Evolutionary conservation across 1,140 invertebrate species (phyloP).

Genomic region (Camponotus vicinus): DNA sequence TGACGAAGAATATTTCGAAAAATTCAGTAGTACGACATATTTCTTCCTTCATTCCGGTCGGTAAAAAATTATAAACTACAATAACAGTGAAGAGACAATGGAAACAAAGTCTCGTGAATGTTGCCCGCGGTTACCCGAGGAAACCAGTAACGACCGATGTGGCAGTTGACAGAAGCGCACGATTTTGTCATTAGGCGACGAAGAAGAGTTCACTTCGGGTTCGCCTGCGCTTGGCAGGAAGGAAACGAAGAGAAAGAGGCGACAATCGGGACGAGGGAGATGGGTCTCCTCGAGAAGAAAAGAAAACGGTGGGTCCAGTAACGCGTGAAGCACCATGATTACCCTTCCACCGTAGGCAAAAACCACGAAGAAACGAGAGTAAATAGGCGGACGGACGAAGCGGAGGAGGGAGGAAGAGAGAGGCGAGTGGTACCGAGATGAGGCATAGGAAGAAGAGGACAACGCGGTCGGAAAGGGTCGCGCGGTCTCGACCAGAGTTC

Average conservation of each 20-base stretch:
- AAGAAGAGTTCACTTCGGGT: neutral
- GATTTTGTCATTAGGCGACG: constrained; percentile 69
- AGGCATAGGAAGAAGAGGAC: constrained; percentile 60
- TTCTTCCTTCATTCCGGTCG: neutral
- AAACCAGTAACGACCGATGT: constrained; percentile 46
- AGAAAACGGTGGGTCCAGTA: constrained; percentile 35
- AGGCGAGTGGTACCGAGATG: constrained; percentile 26
- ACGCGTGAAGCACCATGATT: constrained; percentile 62
- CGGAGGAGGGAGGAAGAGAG: constrained; percentile 28
- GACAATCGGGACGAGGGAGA: constrained; percentile 22
- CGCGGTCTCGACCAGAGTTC: constrained; percentile 53
- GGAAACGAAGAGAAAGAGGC: constrained; percentile 12
- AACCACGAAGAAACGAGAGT: constrained; percentile 48
- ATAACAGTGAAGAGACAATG: constrained; percentile 2
- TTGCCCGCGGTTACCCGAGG: neutral
- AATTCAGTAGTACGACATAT: neutral
- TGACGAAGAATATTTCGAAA: neutral
- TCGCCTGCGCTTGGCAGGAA: constrained; percentile 28
- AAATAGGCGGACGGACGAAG: constrained; percentile 18
- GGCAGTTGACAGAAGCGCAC: constrained; percentile 55
- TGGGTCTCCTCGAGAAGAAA: constrained; percentile 37
- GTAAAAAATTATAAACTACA: constrained; percentile 1
- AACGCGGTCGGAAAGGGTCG: constrained; percentile 50
- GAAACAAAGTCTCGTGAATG: neutral
- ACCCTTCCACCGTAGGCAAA: constrained; percentile 47